phyloP scores from a whole-genome alignment of 2,888 invertebrate species.

The Leptopilina drosophilae region DNA sequence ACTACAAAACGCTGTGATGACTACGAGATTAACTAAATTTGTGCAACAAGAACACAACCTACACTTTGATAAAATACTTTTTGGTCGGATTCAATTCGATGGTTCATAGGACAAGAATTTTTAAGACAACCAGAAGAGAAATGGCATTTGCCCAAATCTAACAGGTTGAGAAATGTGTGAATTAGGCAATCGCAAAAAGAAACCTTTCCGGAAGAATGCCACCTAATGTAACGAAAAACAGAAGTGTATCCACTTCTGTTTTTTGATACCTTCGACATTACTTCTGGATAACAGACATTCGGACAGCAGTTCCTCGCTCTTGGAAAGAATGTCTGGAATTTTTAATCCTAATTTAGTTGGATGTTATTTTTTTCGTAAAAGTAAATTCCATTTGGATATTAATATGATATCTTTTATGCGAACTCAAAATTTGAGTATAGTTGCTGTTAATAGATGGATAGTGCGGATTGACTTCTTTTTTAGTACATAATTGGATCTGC shows the following conservation, averaged over 20 bases:
- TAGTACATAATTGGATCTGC: too few relatives aligned
- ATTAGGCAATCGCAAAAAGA: background rate
- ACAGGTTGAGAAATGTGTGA: background rate
- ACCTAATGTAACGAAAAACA: background rate
- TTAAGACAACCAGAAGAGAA: background rate
- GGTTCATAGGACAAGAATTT: slow-evolving; percentile 42
- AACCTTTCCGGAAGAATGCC: slow-evolving; percentile 3
- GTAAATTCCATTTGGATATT: too few relatives aligned
- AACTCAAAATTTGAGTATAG: too few relatives aligned
- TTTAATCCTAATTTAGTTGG: too few relatives aligned
- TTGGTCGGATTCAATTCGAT: background rate
- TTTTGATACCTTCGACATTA: slow-evolving; percentile 45
- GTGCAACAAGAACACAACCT: too few relatives aligned
- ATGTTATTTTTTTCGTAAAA: too few relatives aligned
- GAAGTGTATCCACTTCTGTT: slow-evolving; percentile 46
- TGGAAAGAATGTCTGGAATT: background rate
- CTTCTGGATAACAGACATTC: slow-evolving; percentile 39
- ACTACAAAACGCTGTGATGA: too few relatives aligned
- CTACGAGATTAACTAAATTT: too few relatives aligned
- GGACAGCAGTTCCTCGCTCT: background rate
- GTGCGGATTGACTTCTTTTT: too few relatives aligned
- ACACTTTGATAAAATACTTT: too few relatives aligned
- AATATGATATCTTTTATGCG: too few relatives aligned
- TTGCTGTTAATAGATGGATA: too few relatives aligned
- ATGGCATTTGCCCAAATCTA: slow-evolving; percentile 4